Base-by-base conservation (phyloP, 2,113 vertebrate species). In the Sapayoa aenigma region DNA sequence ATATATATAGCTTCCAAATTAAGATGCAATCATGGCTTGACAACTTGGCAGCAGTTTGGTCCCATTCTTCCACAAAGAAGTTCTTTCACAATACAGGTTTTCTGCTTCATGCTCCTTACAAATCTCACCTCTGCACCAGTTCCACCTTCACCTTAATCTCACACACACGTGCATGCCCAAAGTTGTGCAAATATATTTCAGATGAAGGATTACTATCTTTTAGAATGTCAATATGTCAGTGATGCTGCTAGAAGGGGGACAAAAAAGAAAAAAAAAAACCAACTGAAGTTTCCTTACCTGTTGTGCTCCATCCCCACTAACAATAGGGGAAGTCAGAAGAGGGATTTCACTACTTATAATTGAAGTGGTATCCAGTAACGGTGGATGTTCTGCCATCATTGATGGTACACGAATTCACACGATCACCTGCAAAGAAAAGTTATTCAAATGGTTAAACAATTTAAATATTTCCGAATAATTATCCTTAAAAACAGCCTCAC, bases 321-420 rank as follows among this genome's bases (percentile, higher is more conserved):
- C 99, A 98, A 99, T 99, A 68, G 98, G 97, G 90, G 98, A 97
- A 95, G 99, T 98, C 52, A 99, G 98, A 93, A 99, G 98, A 95
- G 99, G 98, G 96, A 99, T 98, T 96, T 99, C 99, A 96, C 98
- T 98, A 98, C 98, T 98, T 97, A 99, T 98, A 97, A 99, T 98
- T 83, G 99, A 98, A 98, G 98, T 97, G 97, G 98, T 98, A 98
- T 99, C 99, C 98, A 99, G 98, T 95, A 99, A 98, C 5, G 99
- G 98, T 96, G 98, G 99, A 98, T 99, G 99, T 97, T 99, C 99
- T 98, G 99, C 99, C 99, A 99, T 99, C 98, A 98, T 98, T 98
- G 97, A 97, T 98, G 96, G 98, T 98, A 98, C 98, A 98, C 98
- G 98, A 98, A 98, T 98, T 98, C 93, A 98, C 94, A 23, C 83